Percentiles rank a stretch among this genome's conserved stretches.
phyloP scores from a whole-genome alignment of 2,113 vertebrate species.

The Corythaixoides concolor region DNA sequence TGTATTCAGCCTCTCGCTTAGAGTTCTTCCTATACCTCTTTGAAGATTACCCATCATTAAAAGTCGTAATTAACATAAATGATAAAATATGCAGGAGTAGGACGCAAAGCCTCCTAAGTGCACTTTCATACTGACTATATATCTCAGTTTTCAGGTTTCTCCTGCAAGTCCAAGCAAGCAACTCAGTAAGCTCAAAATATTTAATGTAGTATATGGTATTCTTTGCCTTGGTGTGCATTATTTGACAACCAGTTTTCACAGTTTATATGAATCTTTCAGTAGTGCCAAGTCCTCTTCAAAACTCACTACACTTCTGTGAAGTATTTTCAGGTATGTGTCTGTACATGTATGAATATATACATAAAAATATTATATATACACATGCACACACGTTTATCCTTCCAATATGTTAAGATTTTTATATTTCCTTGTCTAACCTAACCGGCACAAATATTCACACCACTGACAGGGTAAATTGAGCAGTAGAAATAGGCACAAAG shows the following conservation, averaged over 20 bases:
- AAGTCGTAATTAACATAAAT: constrained; percentile 21
- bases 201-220: constrained; percentile 21
- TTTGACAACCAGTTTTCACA: constrained; percentile 33
- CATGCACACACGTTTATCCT: not conserved
- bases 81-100: constrained; percentile 10
- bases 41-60: not conserved
- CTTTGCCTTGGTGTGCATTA: constrained; percentile 23
- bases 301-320: not conserved
- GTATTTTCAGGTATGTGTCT: constrained; percentile 2
- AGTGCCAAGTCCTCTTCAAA: constrained; percentile 44
- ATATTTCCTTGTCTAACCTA: not conserved
- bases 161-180: constrained; percentile 56
- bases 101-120: not conserved
- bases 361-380: not conserved
- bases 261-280: not conserved
- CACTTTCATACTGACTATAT: not conserved
- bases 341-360: not conserved
- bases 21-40: not conserved
- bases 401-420: not conserved
- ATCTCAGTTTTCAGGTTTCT: constrained; percentile 37
- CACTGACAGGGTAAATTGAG: not conserved
- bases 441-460: not conserved
- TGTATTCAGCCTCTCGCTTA: not conserved
- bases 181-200: not conserved
- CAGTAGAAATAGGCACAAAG: not conserved